Evolutionary conservation across 2,888 invertebrate genomes (phyloP).

Genomic region (Fabriciana adippe): DNA sequence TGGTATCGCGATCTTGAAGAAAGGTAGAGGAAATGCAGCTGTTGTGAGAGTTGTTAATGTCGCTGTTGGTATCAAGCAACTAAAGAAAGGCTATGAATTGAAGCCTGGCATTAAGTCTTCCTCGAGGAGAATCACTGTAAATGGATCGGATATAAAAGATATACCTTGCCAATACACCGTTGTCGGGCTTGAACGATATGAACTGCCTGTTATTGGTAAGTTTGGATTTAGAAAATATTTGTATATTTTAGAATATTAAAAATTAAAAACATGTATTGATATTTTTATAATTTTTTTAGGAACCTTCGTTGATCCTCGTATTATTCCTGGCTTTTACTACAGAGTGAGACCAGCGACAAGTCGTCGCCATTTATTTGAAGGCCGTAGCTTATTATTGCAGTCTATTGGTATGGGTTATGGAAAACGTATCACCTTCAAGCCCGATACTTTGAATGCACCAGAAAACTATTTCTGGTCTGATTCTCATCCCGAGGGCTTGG

Average conservation of each 20-base stretch:
- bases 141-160: constrained; percentile 83
- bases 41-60: constrained; percentile 82
- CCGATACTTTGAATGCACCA: constrained; percentile 82
- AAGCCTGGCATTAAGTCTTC: constrained; percentile 85
- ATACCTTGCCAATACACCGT: constrained; percentile 86
- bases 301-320: constrained; percentile 87
- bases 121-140: constrained; percentile 84
- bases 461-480: constrained; percentile 91
- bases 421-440: constrained; percentile 87
- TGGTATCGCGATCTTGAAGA: constrained; percentile 82
- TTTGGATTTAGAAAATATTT: constrained; percentile 15
- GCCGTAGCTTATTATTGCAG: constrained; percentile 83
- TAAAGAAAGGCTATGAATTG: constrained; percentile 82
- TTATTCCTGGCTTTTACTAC: constrained; percentile 88
- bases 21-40: constrained; percentile 75
- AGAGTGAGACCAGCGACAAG: constrained; percentile 86
- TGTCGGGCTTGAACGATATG: constrained; percentile 85
- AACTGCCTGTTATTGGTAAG: constrained; percentile 87
- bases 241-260: background rate
- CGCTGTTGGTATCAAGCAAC: constrained; percentile 79
- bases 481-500: constrained; percentile 87
- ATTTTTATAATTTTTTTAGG: constrained; percentile 63
- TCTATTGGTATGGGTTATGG: constrained; percentile 89
- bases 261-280: constrained; percentile 7
- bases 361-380: constrained; percentile 84